Conservation (phyloP, 2,888 invertebrate genomes). For the Brachynemurus nebulosus region DNA sequence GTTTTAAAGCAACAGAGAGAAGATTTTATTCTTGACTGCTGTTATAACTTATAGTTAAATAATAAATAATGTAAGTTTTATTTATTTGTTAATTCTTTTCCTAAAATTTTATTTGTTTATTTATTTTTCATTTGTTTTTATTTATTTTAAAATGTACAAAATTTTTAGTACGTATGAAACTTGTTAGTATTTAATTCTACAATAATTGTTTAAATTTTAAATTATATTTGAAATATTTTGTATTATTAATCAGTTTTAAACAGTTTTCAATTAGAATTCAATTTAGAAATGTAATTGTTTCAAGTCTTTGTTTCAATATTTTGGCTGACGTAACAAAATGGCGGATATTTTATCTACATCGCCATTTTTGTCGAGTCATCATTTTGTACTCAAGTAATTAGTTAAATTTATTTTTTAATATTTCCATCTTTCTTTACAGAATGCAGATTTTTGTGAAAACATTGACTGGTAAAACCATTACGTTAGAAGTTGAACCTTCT, state of each 20-base stretch:
- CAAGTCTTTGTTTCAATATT: conserved; percentile 1
- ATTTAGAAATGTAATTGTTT: background rate
- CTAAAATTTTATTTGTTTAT: background rate
- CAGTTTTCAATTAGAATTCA: background rate
- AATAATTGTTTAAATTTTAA: background rate
- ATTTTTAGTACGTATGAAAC: background rate
- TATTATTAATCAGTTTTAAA: background rate
- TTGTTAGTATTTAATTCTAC: no score
- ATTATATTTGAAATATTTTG: background rate
- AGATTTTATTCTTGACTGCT: conserved; percentile 7
- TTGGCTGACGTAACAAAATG: conserved; percentile 6
- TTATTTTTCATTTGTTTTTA: background rate
- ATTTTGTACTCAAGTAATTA: background rate
- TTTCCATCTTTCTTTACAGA: conserved; percentile 20
- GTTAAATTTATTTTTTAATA: background rate
- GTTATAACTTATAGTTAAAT: background rate
- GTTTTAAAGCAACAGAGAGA: background rate
- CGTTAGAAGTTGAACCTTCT: conserved; percentile 41
- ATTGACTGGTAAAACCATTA: conserved; percentile 42
- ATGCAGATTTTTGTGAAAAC: conserved; percentile 53
- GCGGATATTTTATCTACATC: background rate
- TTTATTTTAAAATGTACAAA: background rate
- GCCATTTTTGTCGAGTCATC: conserved; percentile 3
- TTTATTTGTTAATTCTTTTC: background rate
- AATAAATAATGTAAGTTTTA: background rate